Base-by-base conservation (phyloP, 2,797 vertebrate genomes). In the Phataginus tetradactyla region DNA sequence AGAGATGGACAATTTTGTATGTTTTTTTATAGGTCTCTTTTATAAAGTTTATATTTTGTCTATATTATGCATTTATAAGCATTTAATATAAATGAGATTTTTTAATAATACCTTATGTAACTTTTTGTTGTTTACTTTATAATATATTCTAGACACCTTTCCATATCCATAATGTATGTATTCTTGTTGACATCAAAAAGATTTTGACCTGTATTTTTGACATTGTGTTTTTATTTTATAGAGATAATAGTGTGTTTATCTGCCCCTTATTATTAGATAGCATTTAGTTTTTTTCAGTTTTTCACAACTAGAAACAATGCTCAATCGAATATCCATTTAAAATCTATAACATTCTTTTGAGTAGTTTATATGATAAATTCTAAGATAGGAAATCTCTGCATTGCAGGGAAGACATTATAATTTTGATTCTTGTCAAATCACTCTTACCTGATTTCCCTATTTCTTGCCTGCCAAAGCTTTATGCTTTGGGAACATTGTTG, bases 401-500 rank as follows among this genome's bases (percentile, higher is more conserved):
- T 95, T 45, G 78, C 7, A n/a, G 68, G 42, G 51, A 95, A 87
- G 86, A 80, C 1, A 84, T 84, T 80, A 77, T 45, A 80, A 66
- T 75, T 92, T 94, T 86, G 32, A 32, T 88, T 61, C 18, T 91
- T 92, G 42, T 4, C 45, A 64, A 77, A 57, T 91, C 69, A 59
- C n/a, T 69, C 9, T 74, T 88, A 53, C 17, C 34, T 92, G 29
- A 53, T 93, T 81, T 87, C 88, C 75, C 45, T 66, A 12, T 92
- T 86, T 88, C 39, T 77, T 92, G 14, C 45, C 20, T 81, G 42
- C 17, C 37, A 34, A 95, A 91, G 9, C 39, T 91, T 96, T 63
- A 34, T 95, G 9, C 57, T 94, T 96, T 87, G 72, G 94, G 53
- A 90, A 83, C 7, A n/a, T 88, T 55, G 55, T 87, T 88, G 84